Evolutionary conservation across 2,888 invertebrate species (phyloP).

Genomic region (Epiperipatus broadwayi): DNA sequence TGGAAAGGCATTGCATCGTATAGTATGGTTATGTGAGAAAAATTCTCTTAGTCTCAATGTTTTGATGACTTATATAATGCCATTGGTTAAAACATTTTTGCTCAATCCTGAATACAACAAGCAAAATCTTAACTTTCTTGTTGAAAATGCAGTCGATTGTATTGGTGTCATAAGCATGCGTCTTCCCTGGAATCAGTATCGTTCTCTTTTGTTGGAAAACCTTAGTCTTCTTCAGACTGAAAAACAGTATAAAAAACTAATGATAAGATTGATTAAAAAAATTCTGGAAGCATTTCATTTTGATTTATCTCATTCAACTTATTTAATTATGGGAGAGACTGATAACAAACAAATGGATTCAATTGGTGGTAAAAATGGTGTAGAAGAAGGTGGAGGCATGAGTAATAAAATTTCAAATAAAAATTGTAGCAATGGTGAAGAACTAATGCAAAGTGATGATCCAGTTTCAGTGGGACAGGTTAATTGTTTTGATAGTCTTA

Average conservation of each 20-base stretch:
- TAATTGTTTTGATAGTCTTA: slow-evolving; percentile 19
- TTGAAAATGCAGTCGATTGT: slow-evolving; percentile 64
- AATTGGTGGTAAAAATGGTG: slow-evolving; percentile 21
- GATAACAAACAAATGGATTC: slow-evolving; percentile 1
- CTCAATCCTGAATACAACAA: slow-evolving; percentile 51
- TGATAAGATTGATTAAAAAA: slow-evolving; percentile 47
- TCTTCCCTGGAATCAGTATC: slow-evolving; percentile 76
- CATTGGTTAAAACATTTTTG: slow-evolving; percentile 58
- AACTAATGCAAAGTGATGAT: too few relatives aligned
- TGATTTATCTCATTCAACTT: slow-evolving; percentile 37
- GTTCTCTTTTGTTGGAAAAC: slow-evolving; percentile 57
- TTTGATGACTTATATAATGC: slow-evolving; percentile 63
- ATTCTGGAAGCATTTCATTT: slow-evolving; percentile 82
- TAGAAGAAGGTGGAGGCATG: slow-evolving; percentile 6
- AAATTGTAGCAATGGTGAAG: slow-evolving; percentile 6
- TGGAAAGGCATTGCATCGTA: slow-evolving; percentile 7
- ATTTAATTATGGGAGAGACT: slow-evolving; percentile 7
- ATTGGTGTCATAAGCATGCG: slow-evolving; percentile 52
- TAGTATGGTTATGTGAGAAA: background rate
- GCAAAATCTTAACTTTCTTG: slow-evolving; percentile 45
- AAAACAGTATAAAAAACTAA: slow-evolving; percentile 54
- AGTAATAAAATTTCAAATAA: slow-evolving; percentile 4
- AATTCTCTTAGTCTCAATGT: background rate
- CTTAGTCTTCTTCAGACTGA: slow-evolving; percentile 50
- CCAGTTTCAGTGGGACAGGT: background rate